Evolutionary conservation across 2,888 invertebrate genomes (phyloP), one percentile per base, ranked within the genome.

Genomic region (Lepidochrysops patricia): DNA sequence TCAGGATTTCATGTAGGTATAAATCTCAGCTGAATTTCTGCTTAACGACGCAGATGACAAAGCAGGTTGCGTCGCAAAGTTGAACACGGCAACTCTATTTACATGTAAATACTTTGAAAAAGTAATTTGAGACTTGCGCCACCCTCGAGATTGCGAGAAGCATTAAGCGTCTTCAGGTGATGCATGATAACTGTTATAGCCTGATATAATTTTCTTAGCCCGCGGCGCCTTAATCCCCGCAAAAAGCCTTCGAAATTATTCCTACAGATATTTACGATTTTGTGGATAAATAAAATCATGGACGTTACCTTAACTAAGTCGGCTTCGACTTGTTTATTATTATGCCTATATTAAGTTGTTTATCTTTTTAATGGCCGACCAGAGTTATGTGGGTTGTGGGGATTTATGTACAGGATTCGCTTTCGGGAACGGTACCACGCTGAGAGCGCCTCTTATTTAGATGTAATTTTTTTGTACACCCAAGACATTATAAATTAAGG

Each of bases 51-150:
- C 59, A 63, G 62, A 61, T 62, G 52, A 57, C 57, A 59, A 57
- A 59, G 60, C 29, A 60, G 66, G 66, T 68, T 69, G 67, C 67
- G 74, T 76, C 74, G 67, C 79, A 74, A 77, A 81, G 73, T 79
- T 75, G 74, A 74, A 74, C 73, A 74, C 68, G 64, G 75, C 74
- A 74, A 75, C 80, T 86, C 88, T 89, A 89, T 89, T 89, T 88
- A 84, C 87, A 87, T 88, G 87, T 88, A 87, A 89, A 89, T 89
- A 89, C 88, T 86, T 87, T 83, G 88, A 86, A 87, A 89, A 89
- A 89, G 88, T 89, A 89, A 89, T 89, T 87, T 85, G 79, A 82
- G 77, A 77, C 73, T 70, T 79, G 77, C 80, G 73, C 82, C 84
- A 80, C 86, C 86, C 84, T 83, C 83, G 86, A 89, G 89, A 89